phyloP scores from a whole-genome alignment of 2,888 invertebrate species.

The Troides helena region DNA sequence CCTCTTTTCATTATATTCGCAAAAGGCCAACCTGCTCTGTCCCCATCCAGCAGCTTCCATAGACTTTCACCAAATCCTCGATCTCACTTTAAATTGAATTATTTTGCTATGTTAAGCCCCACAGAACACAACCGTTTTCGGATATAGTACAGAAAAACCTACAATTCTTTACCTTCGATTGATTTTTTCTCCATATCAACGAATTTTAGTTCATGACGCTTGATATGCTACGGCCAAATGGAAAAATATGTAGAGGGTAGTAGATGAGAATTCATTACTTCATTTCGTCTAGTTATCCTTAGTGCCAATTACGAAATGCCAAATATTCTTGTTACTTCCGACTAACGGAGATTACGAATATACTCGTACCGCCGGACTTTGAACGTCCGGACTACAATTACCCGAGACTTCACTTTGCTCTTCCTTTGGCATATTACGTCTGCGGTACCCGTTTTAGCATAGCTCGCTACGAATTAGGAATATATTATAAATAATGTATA shows the following conservation, averaged over 20 bases:
- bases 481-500: no score
- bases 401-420: not conserved
- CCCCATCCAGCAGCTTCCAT: no score
- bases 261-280: not conserved
- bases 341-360: not conserved
- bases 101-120: no score
- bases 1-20: no score
- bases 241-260: not conserved
- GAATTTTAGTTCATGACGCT: not conserved
- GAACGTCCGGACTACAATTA: not conserved
- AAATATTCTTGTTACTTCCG: not conserved
- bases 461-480: not conserved
- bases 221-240: not conserved
- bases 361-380: not conserved
- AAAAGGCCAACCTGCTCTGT: no score
- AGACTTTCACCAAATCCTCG: no score
- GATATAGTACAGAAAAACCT: no score
- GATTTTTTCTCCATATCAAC: no score
- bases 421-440: not conserved
- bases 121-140: no score
- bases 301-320: not conserved
- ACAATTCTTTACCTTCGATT: no score
- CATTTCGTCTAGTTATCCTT: not conserved
- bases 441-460: not conserved
- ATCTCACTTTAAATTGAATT: no score